A percentile compares a stretch with the other conserved stretches of the same genome.
Conservation (phyloP, 2,113 vertebrate species). For the Anoura caudifer region DNA sequence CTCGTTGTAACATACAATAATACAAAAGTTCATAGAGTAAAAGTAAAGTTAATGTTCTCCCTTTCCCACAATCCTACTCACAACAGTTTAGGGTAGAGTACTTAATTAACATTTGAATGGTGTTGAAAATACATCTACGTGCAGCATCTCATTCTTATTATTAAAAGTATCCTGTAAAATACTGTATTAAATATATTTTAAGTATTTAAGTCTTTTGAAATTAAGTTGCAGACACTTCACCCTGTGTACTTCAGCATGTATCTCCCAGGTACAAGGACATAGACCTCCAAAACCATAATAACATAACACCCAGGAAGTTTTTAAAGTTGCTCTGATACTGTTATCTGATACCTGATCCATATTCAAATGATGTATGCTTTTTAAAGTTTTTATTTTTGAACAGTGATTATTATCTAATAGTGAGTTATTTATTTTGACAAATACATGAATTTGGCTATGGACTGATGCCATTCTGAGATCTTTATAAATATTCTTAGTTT, state of each 20-base stretch:
- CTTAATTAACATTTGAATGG: neutral
- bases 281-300: neutral
- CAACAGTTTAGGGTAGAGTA: neutral
- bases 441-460: neutral
- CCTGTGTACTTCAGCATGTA: neutral
- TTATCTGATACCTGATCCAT: neutral
- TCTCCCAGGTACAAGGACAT: neutral
- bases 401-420: neutral
- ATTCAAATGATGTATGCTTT: neutral
- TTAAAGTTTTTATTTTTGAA: neutral
- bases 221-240: constrained; percentile 18
- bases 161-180: neutral
- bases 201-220: neutral
- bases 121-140: neutral
- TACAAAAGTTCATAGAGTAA: neutral
- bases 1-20: neutral
- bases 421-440: neutral
- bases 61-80: neutral
- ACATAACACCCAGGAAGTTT: neutral
- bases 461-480: neutral
- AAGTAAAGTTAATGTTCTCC: neutral
- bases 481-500: neutral
- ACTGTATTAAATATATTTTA: neutral
- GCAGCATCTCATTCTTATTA: neutral
- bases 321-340: neutral